Conservation (phyloP, 2,888 invertebrate species). For the Clistopyga incitator region DNA sequence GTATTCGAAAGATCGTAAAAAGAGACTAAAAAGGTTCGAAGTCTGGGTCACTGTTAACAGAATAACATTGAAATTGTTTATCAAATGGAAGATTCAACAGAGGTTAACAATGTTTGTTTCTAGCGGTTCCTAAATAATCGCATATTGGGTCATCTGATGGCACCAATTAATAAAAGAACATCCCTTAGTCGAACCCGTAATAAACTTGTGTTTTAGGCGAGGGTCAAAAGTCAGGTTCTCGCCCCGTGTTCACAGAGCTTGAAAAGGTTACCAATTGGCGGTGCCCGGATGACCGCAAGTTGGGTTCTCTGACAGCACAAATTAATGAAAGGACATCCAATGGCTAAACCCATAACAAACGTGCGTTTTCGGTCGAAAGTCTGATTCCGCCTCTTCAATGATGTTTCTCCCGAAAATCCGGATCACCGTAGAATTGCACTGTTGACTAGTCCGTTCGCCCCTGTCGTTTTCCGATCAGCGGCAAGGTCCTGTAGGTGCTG, state of each 20-base stretch:
- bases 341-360: not conserved
- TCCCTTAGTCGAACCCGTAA: not conserved
- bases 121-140: too few relatives aligned
- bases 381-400: not conserved
- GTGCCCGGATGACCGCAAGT: too few relatives aligned
- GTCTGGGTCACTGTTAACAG: not conserved
- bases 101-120: too few relatives aligned
- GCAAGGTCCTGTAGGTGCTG: conserved; percentile 77
- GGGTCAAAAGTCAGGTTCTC: too few relatives aligned
- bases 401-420: not conserved
- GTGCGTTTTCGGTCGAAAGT: not conserved
- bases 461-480: conserved; percentile 67
- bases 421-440: not conserved
- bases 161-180: not conserved
- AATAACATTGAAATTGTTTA: not conserved
- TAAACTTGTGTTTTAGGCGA: too few relatives aligned
- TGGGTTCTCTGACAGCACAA: too few relatives aligned
- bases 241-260: too few relatives aligned
- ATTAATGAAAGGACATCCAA: not conserved
- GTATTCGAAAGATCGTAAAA: not conserved
- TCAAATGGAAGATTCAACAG: not conserved
- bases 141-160: not conserved
- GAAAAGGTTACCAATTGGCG: too few relatives aligned
- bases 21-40: not conserved
- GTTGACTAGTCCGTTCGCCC: conserved; percentile 53